phyloP scores from a whole-genome alignment of 2,888 invertebrate species.

The Elmis aenea region DNA sequence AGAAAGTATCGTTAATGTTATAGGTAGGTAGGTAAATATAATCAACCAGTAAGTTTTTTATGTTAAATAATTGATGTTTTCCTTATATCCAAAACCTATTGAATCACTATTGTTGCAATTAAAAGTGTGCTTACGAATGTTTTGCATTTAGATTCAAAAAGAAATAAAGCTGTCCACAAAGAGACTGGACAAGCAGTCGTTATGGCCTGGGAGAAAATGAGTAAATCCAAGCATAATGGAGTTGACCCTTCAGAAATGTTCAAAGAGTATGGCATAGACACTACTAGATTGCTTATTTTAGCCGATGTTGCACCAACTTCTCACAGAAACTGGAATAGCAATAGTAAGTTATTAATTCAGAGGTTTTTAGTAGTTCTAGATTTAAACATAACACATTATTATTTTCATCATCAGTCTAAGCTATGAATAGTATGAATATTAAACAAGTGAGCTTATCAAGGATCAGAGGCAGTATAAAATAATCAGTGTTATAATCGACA shows the following conservation, averaged over 20 bases:
- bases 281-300: slow-evolving; percentile 82
- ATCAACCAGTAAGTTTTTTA: too few relatives aligned
- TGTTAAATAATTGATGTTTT: too few relatives aligned
- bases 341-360: slow-evolving; percentile 70
- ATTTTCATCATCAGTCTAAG: too few relatives aligned
- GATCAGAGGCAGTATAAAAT: too few relatives aligned
- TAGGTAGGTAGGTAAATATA: slow-evolving; percentile 33
- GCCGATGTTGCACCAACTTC: slow-evolving; percentile 88
- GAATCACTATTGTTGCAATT: too few relatives aligned
- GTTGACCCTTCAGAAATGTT: slow-evolving; percentile 86
- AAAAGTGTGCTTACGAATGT: too few relatives aligned
- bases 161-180: slow-evolving; percentile 57
- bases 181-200: slow-evolving; percentile 62
- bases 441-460: too few relatives aligned
- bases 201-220: slow-evolving; percentile 96
- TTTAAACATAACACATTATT: too few relatives aligned
- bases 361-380: not conserved
- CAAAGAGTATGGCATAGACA: slow-evolving; percentile 78
- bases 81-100: too few relatives aligned
- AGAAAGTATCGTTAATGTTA: slow-evolving; percentile 55
- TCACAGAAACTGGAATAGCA: slow-evolving; percentile 81
- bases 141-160: slow-evolving; percentile 48
- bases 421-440: too few relatives aligned
- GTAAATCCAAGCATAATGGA: slow-evolving; percentile 97
- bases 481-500: too few relatives aligned